These are phyloP conservation scores for Brachionus plicatilis DNA, from an alignment of 1,140 invertebrate genomes.

Conservation along the genomic window DNA sequence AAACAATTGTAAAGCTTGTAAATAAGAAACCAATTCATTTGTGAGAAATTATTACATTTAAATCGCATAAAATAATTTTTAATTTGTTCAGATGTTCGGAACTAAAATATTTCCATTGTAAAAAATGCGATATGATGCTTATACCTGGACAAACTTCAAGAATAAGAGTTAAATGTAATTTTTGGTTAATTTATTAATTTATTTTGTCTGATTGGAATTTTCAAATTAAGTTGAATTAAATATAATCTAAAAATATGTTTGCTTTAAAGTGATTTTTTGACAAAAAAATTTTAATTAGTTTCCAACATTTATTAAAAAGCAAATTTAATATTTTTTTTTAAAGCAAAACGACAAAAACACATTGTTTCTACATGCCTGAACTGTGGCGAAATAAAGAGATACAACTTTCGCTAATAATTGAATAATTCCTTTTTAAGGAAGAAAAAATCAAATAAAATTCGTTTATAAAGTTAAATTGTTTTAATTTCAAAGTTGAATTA, in stretches of 20 bases:
- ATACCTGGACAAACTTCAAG: background rate
- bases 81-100: background rate
- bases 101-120: constrained; percentile 36
- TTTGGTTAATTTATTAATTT: background rate
- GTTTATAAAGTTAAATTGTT: background rate
- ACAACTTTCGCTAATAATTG: background rate
- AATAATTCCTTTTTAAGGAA: background rate
- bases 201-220: no score
- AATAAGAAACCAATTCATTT: constrained; percentile 35
- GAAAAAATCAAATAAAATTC: background rate
- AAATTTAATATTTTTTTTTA: no score
- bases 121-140: constrained; percentile 22
- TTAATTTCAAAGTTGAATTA: background rate
- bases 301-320: no score
- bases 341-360: constrained; percentile 4
- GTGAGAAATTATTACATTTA: background rate
- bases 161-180: background rate
- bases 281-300: background rate
- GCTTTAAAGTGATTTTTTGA: background rate
- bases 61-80: background rate
- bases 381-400: background rate
- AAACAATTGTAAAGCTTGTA: constrained; percentile 3
- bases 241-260: background rate
- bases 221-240: no score
- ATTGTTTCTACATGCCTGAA: background rate